Evolutionary conservation across 2,113 vertebrate genomes (phyloP).

Genomic region (Plectropomus leopardus): DNA sequence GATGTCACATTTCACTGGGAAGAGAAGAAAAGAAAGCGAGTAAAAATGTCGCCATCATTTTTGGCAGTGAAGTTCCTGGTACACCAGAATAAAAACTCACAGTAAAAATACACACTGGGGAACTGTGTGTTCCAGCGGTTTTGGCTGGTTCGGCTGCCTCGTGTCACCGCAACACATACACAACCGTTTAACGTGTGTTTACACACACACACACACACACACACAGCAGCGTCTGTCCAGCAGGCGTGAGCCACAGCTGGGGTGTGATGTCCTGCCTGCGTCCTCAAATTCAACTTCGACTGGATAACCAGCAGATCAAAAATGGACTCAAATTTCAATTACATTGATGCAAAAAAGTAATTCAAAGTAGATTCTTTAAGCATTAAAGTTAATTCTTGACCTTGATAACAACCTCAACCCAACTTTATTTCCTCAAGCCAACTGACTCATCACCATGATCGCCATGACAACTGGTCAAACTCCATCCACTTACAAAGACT

Average conservation of each 20-base stretch:
- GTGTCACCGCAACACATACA: background rate
- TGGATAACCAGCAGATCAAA: background rate
- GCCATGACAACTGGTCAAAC: too few species aligned
- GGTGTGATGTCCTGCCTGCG: constrained; percentile 21
- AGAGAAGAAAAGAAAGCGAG: background rate
- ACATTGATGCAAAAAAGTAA: too few species aligned
- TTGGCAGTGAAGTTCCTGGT: too few species aligned
- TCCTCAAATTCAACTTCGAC: background rate
- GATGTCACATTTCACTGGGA: background rate
- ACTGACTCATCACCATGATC: too few species aligned
- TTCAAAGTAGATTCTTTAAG: background rate
- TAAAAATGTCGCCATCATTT: background rate
- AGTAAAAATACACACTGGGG: background rate
- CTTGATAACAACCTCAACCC: too few species aligned
- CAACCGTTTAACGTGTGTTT: background rate
- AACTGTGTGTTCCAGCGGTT: constrained; percentile 7
- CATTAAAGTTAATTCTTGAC: too few species aligned
- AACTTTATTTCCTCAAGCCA: too few species aligned
- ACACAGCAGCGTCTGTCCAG: background rate
- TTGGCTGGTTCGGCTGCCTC: background rate
- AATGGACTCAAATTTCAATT: too few species aligned
- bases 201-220: too few species aligned
- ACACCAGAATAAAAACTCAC: background rate
- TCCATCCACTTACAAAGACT: too few species aligned
- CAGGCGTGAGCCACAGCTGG: constrained; percentile 33